Conservation (phyloP, 2,113 vertebrate species). For the Osmerus mordax region DNA sequence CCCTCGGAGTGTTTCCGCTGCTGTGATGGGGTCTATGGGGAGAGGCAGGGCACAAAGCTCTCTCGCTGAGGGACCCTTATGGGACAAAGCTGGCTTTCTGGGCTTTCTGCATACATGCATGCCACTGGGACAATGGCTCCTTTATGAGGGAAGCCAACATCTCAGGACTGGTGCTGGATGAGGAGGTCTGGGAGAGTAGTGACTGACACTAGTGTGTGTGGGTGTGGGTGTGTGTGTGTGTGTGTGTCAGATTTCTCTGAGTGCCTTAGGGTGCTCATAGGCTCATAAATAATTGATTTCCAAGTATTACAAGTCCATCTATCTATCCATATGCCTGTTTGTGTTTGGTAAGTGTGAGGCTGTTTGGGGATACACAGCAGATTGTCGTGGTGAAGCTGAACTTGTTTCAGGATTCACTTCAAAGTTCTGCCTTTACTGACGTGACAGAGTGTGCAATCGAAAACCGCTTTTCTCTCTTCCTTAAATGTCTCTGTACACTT, state of each 20-base stretch:
- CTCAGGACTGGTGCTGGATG: conserved; percentile 46
- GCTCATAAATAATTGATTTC: not conserved
- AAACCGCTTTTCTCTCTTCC: not conserved
- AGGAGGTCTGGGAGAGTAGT: conserved; percentile 51
- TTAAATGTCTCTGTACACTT: conserved; percentile 42
- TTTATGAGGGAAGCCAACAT: conserved; percentile 68
- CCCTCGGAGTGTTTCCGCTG: conserved; percentile 9
- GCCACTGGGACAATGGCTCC: conserved; percentile 69
- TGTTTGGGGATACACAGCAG: no score
- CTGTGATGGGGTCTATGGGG: conserved; percentile 38
- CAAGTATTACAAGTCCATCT: not conserved
- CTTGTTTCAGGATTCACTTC: no score
- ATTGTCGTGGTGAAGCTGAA: no score
- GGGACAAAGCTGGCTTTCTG: conserved; percentile 76
- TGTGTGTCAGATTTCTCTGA: conserved; percentile 16
- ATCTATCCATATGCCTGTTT: no score
- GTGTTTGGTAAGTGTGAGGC: no score
- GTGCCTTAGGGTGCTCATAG: not conserved
- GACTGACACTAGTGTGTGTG: conserved; percentile 56
- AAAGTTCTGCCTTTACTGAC: no score
- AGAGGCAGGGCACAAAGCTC: conserved; percentile 63
- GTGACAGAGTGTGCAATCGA: not conserved
- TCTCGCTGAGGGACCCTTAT: conserved; percentile 64
- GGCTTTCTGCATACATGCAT: conserved; percentile 71
- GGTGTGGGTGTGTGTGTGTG: conserved; percentile 17